A percentile compares a stretch with the other conserved stretches of the same genome.
Evolutionary conservation across 2,888 invertebrate species (phyloP).

Genomic region (Tanytarsus gracilentus): DNA sequence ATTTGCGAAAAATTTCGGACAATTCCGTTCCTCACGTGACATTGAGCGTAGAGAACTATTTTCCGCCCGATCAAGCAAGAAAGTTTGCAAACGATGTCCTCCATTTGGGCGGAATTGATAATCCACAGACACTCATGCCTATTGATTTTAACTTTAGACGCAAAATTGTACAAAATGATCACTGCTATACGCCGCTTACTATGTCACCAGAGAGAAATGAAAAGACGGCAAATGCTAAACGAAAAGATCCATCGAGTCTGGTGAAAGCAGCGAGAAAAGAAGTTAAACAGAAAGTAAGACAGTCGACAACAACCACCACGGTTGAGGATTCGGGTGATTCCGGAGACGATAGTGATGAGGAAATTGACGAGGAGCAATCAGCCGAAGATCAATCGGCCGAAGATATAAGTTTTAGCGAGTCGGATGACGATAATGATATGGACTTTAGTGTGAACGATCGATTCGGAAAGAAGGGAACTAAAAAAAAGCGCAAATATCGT

Average conservation of each 20-base stretch:
- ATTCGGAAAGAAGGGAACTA: conserved; percentile 35
- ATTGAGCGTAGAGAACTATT: conserved; percentile 57
- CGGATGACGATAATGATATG: conserved; percentile 52
- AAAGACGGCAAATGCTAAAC: neutral
- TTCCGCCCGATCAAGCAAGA: conserved; percentile 45
- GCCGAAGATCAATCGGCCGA: conserved; percentile 46
- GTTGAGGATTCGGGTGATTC: conserved; percentile 15
- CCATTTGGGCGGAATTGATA: conserved; percentile 40
- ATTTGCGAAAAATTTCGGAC: conserved; percentile 2
- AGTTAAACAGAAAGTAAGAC: conserved; percentile 33
- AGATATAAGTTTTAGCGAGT: conserved; percentile 47
- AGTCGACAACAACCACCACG: conserved; percentile 30
- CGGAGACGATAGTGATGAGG: conserved; percentile 31
- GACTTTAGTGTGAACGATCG: conserved; percentile 53
- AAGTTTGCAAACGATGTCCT: conserved; percentile 44
- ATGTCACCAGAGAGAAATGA: conserved; percentile 2
- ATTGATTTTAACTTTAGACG: conserved; percentile 40
- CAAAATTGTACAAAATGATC: conserved; percentile 60
- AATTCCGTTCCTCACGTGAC: conserved; percentile 49
- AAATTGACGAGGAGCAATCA: conserved; percentile 46
- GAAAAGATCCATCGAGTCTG: too few species aligned
- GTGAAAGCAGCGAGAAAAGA: conserved; percentile 31
- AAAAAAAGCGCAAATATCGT: conserved; percentile 20
- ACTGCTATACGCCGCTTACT: conserved; percentile 67
- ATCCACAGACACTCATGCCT: conserved; percentile 37